These are phyloP conservation scores for Diarsia mendica DNA, from an alignment of 2,888 invertebrate species.

Conservation along the genomic window DNA sequence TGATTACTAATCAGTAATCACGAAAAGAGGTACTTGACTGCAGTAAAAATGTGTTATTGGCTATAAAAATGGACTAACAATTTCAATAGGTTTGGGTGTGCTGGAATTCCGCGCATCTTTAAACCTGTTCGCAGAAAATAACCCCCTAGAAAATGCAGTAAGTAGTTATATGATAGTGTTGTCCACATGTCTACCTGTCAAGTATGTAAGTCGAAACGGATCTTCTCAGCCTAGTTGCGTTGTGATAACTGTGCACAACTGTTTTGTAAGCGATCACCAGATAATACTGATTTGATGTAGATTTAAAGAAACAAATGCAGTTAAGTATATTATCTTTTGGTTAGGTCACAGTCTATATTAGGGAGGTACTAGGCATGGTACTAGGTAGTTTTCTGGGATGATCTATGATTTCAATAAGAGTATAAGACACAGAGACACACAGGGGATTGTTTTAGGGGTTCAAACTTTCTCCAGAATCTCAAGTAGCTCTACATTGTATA, in stretches of 20 bases:
- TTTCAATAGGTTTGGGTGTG: background rate
- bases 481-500: background rate
- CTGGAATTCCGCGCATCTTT: background rate
- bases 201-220: background rate
- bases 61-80: background rate
- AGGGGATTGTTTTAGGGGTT: background rate
- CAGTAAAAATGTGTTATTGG: background rate
- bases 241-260: slow-evolving; percentile 30
- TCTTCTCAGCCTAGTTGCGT: slow-evolving; percentile 14
- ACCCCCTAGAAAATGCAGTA: no score
- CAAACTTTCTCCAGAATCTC: background rate
- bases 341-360: slow-evolving; percentile 16
- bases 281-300: slow-evolving; percentile 40
- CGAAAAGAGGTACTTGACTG: background rate
- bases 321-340: background rate
- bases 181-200: no score
- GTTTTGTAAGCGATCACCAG: slow-evolving; percentile 51
- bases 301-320: slow-evolving; percentile 36
- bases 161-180: no score
- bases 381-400: background rate
- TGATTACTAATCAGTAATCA: background rate
- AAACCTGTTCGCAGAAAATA: no score
- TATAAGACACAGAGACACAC: no score
- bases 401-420: background rate
- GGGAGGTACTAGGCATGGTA: background rate